Percentiles rank a stretch among this genome's conserved stretches.
phyloP scores from a whole-genome alignment of 2,888 invertebrate species.

The Antitype chi region DNA sequence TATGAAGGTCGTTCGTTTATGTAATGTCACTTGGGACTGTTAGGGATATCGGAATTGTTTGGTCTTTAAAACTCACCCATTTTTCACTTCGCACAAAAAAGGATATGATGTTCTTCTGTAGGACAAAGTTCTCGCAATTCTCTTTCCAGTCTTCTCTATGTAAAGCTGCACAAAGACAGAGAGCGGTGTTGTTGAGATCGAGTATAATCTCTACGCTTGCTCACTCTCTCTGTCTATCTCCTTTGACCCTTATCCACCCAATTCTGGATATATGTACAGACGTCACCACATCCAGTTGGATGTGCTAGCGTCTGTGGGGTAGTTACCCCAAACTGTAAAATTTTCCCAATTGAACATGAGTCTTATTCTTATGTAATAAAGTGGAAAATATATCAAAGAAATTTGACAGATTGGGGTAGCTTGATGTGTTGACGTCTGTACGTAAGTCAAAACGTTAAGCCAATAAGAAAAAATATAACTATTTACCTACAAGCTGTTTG shows the following conservation, averaged over 20 bases:
- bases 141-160: neutral
- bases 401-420: too few species aligned
- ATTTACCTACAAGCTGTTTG: neutral
- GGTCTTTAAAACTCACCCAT: neutral
- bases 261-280: neutral
- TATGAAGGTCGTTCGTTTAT: slow-evolving; percentile 47
- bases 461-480: too few species aligned
- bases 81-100: neutral
- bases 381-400: too few species aligned
- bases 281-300: too few species aligned
- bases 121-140: too few species aligned
- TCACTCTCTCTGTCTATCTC: neutral
- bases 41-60: neutral
- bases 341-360: too few species aligned
- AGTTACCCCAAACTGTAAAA: too few species aligned
- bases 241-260: neutral
- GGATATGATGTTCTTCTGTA: neutral
- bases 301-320: too few species aligned
- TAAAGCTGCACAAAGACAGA: neutral
- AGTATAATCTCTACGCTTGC: neutral
- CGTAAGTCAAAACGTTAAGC: neutral
- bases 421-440: too few species aligned
- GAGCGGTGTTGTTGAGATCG: too few species aligned
- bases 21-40: slow-evolving; percentile 17
- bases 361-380: too few species aligned